Percentiles rank a stretch among this genome's conserved stretches.
Evolutionary conservation across 2,888 invertebrate species (phyloP).

Genomic region (Herminia tarsipennalis): DNA sequence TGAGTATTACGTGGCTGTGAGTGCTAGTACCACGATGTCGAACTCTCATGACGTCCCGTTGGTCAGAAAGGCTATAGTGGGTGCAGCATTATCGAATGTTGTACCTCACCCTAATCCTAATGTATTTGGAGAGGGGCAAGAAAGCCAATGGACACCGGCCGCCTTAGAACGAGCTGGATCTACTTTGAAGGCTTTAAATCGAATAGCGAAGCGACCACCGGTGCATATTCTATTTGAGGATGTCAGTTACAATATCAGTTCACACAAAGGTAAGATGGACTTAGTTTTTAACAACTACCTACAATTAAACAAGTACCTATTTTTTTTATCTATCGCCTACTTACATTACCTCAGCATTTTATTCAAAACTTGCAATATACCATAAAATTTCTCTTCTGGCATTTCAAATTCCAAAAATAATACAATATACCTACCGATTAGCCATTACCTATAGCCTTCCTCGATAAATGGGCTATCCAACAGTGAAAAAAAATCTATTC

Average conservation of each 20-base stretch:
- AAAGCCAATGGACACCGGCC: constrained; percentile 78
- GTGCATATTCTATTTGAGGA: constrained; percentile 87
- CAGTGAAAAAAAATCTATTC: no score
- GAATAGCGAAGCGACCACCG: constrained; percentile 85
- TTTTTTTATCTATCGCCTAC: no score
- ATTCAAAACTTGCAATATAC: no score
- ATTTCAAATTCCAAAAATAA: no score
- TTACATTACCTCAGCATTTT: no score
- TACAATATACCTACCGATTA: no score
- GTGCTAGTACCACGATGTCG: constrained; percentile 58
- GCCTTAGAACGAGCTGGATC: constrained; percentile 80
- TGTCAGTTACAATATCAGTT: constrained; percentile 81
- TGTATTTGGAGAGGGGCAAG: constrained; percentile 54
- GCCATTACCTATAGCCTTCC: no score
- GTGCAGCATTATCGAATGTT: constrained; percentile 67
- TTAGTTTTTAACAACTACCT: background rate
- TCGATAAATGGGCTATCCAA: no score
- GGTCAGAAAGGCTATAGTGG: constrained; percentile 75
- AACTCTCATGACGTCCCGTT: constrained; percentile 56
- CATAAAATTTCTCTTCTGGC: no score
- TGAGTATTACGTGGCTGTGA: constrained; percentile 5
- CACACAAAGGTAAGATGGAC: constrained; percentile 66
- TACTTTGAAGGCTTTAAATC: constrained; percentile 81
- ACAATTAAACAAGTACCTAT: no score
- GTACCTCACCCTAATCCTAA: constrained; percentile 50